Base-by-base conservation (phyloP, 1,140 invertebrate species). In the Drosophila mayri region DNA sequence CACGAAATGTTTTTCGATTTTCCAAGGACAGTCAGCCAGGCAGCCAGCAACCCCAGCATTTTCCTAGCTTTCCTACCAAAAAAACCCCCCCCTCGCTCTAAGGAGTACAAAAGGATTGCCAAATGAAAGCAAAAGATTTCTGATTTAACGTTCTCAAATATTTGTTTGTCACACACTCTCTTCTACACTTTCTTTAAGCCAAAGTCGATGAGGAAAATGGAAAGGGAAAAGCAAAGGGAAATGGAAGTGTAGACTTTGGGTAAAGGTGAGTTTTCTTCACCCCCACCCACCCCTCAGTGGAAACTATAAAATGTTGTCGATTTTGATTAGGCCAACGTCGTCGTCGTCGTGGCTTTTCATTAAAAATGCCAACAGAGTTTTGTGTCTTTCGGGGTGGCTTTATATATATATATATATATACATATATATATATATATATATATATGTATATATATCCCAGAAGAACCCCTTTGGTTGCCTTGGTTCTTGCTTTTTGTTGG, bases 1-100 rank as follows among this genome's bases (percentile, higher is more conserved):
- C 91, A 92, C 84, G 87, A 92, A 91, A 90, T 92, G 91, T 91
- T 92, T 86, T 92, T 88, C 81, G 91, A 90, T 91, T 92, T 87
- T 75, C 71, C 72, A 71, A 74, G 77, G 47, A 62, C 57, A 59
- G 30, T 5, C 40, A 18, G 40, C 16, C 7, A n/a, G n/a, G 0
- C 35, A 35, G 35, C 37, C 12, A 54, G 41, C 52, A 16, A 47
- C 37, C 37, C 55, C 61, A 35, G 50, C n/a, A 32, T 18, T 30
- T 9, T 38, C 28, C 28, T 32, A 25, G 44, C 22, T 25, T 46
- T 43, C 12, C 41, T 6, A n/a, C n/a, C 10, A 12, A 11, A 11
- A 4, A 4, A 7, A 1, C 37, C 4, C 25, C 28, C 14, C 22
- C 8, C 22, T 11, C 4, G 35, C 20, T 57, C 25, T 3, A 3